phyloP scores from a whole-genome alignment of 2,888 invertebrate species.

The Cataglyphis cursor region DNA sequence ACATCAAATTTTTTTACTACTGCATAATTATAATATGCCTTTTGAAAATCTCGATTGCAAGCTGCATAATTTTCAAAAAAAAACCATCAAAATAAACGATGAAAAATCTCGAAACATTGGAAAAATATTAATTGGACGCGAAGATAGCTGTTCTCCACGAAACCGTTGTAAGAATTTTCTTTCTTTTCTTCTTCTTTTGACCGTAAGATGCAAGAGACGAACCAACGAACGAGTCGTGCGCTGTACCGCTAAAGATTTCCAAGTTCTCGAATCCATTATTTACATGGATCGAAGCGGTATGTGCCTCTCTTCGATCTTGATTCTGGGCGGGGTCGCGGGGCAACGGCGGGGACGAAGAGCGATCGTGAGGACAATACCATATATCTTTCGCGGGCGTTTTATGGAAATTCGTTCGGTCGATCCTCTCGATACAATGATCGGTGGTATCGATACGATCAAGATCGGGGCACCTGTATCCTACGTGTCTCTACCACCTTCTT shows the following conservation, averaged over 20 bases:
- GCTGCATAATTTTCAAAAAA: background rate
- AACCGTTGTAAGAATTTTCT: background rate
- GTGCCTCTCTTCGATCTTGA: slow-evolving; percentile 80
- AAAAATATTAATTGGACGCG: background rate
- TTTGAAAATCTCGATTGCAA: background rate
- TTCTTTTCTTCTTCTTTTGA: background rate
- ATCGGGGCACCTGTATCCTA: slow-evolving; percentile 85
- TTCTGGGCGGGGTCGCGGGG: slow-evolving; percentile 75
- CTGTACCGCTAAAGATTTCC: slow-evolving; percentile 41
- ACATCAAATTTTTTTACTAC: background rate
- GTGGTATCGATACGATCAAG: slow-evolving; percentile 83
- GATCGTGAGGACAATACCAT: slow-evolving; percentile 74
- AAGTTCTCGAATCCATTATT: slow-evolving; percentile 78
- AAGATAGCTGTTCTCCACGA: slow-evolving; percentile 4
- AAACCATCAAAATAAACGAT: background rate
- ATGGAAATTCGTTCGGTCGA: slow-evolving; percentile 85
- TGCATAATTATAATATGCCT: background rate
- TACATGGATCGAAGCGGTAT: slow-evolving; percentile 76
- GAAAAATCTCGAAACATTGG: background rate
- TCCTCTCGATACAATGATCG: slow-evolving; percentile 84
- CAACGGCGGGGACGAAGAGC: slow-evolving; percentile 58
- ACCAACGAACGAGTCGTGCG: slow-evolving; percentile 39
- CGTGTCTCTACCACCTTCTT: slow-evolving; percentile 76
- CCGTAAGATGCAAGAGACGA: slow-evolving; percentile 30
- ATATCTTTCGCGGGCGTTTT: slow-evolving; percentile 79